Base-by-base conservation (phyloP, 1,140 invertebrate species). In the Pachypsylla venusta region DNA sequence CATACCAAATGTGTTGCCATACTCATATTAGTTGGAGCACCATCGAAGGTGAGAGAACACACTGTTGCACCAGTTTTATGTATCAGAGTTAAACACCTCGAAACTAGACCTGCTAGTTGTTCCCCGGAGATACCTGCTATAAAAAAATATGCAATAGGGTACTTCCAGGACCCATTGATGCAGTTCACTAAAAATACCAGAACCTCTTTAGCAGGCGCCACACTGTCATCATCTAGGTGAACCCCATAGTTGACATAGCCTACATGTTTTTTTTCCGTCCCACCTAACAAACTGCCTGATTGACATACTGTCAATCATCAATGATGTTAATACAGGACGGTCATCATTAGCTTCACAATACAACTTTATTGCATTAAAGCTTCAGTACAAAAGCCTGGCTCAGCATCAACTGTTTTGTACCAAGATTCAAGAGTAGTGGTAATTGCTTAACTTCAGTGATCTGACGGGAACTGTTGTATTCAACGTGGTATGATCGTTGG, bases 221-320 rank as follows among this genome's bases (percentile, higher is more conserved):
- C 25, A 59, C 26, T 27, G 5, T 20, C 39, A 53, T 16, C 20
- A 54, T 60, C 58, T 28, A 14, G 39, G 20, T 58, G 39, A 16
- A 65, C 54, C 16, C 57, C 62, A 30, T 35, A 58, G 14, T 63
- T 61, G n/a, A 62, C 39, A 55, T 65, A 62, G 61, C 12, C 62
- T 57, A 27, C 58, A 39, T 60, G 58, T 24, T 56, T 56, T 63
- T n/a, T 35, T 61, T 16, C 65, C 65, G 58, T 60, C 61, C 54
- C 42, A 67, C 59, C 66, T 58, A 3, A 67, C 28, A 57, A 65
- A 26, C 60, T 65, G 58, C 16, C 57, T 42, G 54, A 67, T 67
- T 10, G 60, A 54, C 61, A 68, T 67, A 57, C 66, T 65, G 54
- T 68, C 65, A 14, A 66, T 54, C 24, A 66, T 61, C 24, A 63